Percentiles rank a stretch among this genome's conserved stretches.
phyloP scores from a whole-genome alignment of 1,140 invertebrate genomes.

The Protaetia brevitarsis region DNA sequence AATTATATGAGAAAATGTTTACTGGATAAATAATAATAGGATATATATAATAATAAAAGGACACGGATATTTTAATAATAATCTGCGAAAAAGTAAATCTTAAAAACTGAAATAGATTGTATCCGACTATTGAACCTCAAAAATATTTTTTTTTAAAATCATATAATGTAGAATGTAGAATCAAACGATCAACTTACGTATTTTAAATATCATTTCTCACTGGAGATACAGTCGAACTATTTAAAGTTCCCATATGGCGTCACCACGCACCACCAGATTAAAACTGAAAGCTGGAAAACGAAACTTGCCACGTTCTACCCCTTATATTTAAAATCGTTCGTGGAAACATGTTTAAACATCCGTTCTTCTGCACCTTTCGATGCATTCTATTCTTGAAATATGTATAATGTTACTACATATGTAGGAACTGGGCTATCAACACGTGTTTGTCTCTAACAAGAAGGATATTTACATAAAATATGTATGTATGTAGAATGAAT shows the following conservation, averaged over 20 bases:
- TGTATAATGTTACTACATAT: neutral
- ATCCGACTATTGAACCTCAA: neutral
- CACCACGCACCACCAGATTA: neutral
- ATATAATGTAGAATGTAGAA: neutral
- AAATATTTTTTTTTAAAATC: neutral
- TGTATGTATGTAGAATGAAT: neutral
- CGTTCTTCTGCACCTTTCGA: slow-evolving; percentile 1
- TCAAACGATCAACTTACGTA: neutral
- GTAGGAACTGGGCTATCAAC: neutral
- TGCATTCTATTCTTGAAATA: slow-evolving; percentile 11
- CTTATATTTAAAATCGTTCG: slow-evolving; percentile 13
- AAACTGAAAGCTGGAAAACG: slow-evolving; percentile 1
- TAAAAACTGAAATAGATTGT: neutral
- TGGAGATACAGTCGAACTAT: neutral
- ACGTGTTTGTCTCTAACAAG: no score
- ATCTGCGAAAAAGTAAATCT: no score
- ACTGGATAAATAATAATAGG: no score
- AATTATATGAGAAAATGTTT: no score
- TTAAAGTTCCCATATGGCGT: neutral
- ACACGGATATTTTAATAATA: no score
- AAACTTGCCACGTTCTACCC: neutral
- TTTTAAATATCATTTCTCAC: slow-evolving; percentile 7
- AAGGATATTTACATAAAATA: neutral
- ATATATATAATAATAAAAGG: no score
- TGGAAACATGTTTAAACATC: slow-evolving; percentile 14